These are phyloP conservation scores for Opisthograptis luteolata DNA, from an alignment of 2,888 invertebrate species.

Conservation along the genomic window DNA sequence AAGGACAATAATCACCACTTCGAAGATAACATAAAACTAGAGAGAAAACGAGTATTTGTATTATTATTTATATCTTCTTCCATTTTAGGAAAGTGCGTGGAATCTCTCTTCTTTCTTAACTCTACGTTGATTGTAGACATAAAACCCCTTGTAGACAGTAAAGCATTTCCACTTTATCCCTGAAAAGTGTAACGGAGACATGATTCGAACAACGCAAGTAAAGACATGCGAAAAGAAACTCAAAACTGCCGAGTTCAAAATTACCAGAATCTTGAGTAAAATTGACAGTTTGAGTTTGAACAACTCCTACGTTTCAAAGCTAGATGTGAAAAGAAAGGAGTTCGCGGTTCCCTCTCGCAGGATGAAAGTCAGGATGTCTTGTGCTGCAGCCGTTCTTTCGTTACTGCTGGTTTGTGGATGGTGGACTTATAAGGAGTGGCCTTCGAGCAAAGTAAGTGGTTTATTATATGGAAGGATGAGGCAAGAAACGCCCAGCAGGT, in stretches of 20 bases:
- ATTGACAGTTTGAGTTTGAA: constrained; percentile 61
- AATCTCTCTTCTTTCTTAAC: constrained; percentile 14
- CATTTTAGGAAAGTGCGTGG: background rate
- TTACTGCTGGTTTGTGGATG: constrained; percentile 37
- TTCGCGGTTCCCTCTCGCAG: background rate
- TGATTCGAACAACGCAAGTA: constrained; percentile 47
- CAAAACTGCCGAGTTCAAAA: constrained; percentile 67
- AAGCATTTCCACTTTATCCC: constrained; percentile 44
- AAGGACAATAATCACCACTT: no score
- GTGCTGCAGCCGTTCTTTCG: constrained; percentile 25
- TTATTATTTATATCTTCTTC: background rate
- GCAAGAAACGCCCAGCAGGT: no score
- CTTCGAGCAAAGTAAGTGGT: constrained; percentile 49
- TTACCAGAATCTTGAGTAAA: constrained; percentile 66
- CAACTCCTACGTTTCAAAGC: constrained; percentile 50
- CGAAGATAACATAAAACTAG: no score
- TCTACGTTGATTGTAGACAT: constrained; percentile 24
- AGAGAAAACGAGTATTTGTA: no score
- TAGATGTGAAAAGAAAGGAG: constrained; percentile 42
- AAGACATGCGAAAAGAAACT: constrained; percentile 65
- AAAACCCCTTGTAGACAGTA: constrained; percentile 20
- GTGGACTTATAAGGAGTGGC: constrained; percentile 50
- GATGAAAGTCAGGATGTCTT: constrained; percentile 22
- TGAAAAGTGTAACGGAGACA: constrained; percentile 32
- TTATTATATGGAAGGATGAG: no score